Conservation (phyloP, 2,888 invertebrate genomes). For the Nephrotoma guestfalica region DNA sequence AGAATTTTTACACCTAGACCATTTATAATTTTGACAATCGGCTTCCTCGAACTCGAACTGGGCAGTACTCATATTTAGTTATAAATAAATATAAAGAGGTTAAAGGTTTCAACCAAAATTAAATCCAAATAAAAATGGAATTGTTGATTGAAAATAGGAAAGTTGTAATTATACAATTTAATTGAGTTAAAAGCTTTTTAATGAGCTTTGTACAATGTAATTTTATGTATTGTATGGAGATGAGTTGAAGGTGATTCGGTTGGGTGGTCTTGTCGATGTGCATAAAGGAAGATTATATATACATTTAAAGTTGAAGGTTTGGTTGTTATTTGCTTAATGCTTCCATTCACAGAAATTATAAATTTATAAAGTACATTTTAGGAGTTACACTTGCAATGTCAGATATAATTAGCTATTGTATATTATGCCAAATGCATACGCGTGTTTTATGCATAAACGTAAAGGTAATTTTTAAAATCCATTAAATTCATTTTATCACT, state of each 20-base stretch:
- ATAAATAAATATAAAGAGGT: not conserved
- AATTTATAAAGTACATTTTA: too few species aligned
- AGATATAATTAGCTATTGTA: too few species aligned
- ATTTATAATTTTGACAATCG: not conserved
- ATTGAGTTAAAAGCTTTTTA: not conserved
- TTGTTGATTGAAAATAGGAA: not conserved
- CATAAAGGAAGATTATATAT: not conserved
- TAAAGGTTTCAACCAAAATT: not conserved
- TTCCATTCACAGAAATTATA: not conserved
- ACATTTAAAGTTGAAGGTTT: not conserved
- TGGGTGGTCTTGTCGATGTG: not conserved
- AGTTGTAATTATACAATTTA: not conserved
- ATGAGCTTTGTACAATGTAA: not conserved
- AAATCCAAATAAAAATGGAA: not conserved
- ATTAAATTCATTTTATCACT: too few species aligned
- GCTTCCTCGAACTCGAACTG: not conserved
- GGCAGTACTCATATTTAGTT: not conserved
- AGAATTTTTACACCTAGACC: not conserved
- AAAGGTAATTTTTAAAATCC: too few species aligned
- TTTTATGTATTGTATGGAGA: not conserved
- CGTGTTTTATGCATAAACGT: too few species aligned
- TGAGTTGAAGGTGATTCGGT: not conserved
- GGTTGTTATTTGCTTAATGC: not conserved
- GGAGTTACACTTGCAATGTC: too few species aligned
- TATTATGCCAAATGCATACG: too few species aligned